Percentiles rank a stretch among this genome's conserved stretches.
phyloP scores from a whole-genome alignment of 1,140 invertebrate species.

The Notospermus geniculatus region DNA sequence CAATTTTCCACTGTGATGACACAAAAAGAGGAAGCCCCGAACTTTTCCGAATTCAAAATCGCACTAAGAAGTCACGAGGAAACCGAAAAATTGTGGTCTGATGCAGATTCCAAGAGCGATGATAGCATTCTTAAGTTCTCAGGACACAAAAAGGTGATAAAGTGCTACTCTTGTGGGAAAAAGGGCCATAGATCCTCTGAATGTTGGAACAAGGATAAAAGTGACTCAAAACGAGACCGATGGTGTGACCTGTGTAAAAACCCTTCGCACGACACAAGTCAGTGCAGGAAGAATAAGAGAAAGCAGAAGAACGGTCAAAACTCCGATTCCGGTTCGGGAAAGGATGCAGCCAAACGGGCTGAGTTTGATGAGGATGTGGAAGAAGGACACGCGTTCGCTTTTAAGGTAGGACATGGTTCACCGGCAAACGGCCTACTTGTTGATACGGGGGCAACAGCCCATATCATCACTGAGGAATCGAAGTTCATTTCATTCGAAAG shows the following conservation, averaged over 20 bases:
- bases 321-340: no score
- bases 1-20: constrained; percentile 13
- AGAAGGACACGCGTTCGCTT: background rate
- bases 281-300: background rate
- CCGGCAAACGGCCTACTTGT: constrained; percentile 10
- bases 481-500: constrained; percentile 16
- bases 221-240: background rate
- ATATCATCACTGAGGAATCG: constrained; percentile 21
- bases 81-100: constrained; percentile 19
- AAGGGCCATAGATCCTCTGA: background rate
- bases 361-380: background rate
- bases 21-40: constrained; percentile 15
- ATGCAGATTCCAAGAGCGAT: background rate
- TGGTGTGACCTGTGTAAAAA: background rate
- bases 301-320: no score
- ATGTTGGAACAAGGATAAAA: background rate
- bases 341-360: no score
- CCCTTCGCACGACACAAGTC: background rate
- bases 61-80: constrained; percentile 20
- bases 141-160: background rate
- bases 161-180: background rate
- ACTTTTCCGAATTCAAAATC: constrained; percentile 19
- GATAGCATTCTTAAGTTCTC: no score
- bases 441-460: constrained; percentile 20
- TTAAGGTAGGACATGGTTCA: background rate